Conservation (phyloP, 2,113 vertebrate genomes). For the Numida meleagris region DNA sequence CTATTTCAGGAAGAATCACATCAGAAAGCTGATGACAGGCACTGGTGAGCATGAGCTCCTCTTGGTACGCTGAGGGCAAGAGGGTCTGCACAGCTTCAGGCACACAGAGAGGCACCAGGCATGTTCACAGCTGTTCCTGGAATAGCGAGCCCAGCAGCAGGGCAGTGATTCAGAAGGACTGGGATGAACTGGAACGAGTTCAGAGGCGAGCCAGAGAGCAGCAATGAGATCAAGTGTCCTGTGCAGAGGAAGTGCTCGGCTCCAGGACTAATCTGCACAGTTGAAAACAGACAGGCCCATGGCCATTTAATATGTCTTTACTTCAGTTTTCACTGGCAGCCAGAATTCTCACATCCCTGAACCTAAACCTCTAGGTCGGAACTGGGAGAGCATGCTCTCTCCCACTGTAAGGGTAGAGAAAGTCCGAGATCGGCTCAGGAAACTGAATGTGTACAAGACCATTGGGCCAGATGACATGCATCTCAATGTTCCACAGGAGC, state of each 20-base stretch:
- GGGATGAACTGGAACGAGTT: neutral
- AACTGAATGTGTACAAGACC: too few relatives aligned
- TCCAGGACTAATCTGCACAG: neutral
- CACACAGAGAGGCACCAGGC: fast-evolving
- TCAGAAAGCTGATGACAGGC: neutral
- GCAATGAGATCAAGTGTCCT: fast-evolving
- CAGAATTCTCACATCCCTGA: too few relatives aligned
- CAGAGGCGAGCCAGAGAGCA: neutral
- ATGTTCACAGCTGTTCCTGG: too few relatives aligned
- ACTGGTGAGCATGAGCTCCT: fast-evolving
- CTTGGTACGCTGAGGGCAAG: fast-evolving
- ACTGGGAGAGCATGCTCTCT: too few relatives aligned
- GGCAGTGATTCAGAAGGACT: neutral
- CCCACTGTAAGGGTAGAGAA: too few relatives aligned
- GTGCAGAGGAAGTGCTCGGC: fast-evolving
- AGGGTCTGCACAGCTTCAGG: fast-evolving
- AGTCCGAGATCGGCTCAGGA: too few relatives aligned
- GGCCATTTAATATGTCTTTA: neutral
- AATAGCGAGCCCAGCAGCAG: fast-evolving
- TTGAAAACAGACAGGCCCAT: neutral
- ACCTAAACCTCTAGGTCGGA: too few relatives aligned
- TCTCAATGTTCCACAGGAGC: too few relatives aligned
- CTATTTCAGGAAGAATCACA: fast-evolving
- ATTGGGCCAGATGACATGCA: too few relatives aligned
- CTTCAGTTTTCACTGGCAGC: too few relatives aligned